Evolutionary conservation across 2,113 vertebrate species (phyloP).

Genomic region (Mirza zaza): DNA sequence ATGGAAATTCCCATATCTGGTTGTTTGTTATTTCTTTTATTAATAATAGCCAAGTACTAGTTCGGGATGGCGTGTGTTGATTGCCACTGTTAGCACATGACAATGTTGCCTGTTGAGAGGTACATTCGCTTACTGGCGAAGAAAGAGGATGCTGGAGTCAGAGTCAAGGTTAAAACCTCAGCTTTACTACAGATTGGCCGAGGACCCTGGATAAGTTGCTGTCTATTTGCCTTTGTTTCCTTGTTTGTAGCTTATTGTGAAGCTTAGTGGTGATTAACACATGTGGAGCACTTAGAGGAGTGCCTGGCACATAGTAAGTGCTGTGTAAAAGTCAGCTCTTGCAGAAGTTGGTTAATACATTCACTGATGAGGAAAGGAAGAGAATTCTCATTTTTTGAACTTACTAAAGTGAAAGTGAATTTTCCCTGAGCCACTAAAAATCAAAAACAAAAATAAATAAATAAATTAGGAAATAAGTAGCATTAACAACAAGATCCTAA

Average conservation of each 20-base stretch:
- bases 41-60: not conserved
- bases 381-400: not conserved
- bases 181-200: not conserved
- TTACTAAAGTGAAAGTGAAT: not conserved
- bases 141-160: not conserved
- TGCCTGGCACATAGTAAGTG: not conserved
- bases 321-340: not conserved
- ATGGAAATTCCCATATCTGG: not conserved
- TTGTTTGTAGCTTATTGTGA: not conserved
- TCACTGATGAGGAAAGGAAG: not conserved
- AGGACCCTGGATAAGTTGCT: not conserved
- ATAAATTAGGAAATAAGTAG: not conserved
- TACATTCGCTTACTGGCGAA: not conserved
- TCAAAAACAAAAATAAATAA: not conserved
- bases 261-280: not conserved
- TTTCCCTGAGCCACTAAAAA: not conserved
- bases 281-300: not conserved
- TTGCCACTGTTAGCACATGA: not conserved
- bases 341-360: not conserved
- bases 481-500: not conserved
- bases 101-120: not conserved
- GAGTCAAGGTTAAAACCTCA: not conserved
- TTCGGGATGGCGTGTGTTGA: not conserved
- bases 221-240: not conserved
- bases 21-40: not conserved